Percentiles rank a stretch among this genome's conserved stretches.
phyloP scores from a whole-genome alignment of 2,797 vertebrate species.

The Lepilemur ruficaudatus region DNA sequence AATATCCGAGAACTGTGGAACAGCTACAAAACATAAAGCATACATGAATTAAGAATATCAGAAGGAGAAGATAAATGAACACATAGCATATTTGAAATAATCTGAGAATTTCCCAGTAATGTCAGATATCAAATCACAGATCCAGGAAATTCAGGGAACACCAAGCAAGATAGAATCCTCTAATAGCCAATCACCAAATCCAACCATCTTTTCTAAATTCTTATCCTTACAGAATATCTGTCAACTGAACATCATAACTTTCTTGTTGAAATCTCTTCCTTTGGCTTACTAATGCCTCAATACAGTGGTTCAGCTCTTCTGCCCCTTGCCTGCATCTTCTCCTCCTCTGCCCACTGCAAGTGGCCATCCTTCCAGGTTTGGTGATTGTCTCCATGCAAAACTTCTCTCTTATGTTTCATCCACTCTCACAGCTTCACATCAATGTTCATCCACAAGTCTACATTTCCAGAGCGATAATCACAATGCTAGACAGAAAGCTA shows the following conservation, averaged over 20 bases:
- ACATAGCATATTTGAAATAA: not conserved
- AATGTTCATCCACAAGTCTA: not conserved
- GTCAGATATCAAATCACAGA: not conserved
- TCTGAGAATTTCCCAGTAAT: not conserved
- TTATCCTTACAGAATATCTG: not conserved
- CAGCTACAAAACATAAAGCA: not conserved
- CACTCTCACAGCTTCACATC: not conserved
- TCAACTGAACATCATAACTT: not conserved
- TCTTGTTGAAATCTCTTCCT: not conserved
- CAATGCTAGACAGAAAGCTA: not conserved
- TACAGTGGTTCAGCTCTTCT: not conserved
- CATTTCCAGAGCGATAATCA: not conserved
- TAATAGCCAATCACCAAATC: not conserved
- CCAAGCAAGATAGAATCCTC: not conserved
- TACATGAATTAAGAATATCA: not conserved
- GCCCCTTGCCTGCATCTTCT: not conserved
- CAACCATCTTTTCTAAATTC: not conserved
- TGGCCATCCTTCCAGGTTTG: not conserved
- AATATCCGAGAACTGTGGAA: not conserved
- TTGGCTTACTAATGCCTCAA: not conserved
- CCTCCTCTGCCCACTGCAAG: not conserved
- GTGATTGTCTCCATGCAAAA: not conserved
- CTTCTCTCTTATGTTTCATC: not conserved
- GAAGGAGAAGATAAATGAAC: not conserved
- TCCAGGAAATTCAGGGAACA: not conserved